Evolutionary conservation across 2,113 vertebrate genomes (phyloP).

Genomic region (Ictalurus furcatus): DNA sequence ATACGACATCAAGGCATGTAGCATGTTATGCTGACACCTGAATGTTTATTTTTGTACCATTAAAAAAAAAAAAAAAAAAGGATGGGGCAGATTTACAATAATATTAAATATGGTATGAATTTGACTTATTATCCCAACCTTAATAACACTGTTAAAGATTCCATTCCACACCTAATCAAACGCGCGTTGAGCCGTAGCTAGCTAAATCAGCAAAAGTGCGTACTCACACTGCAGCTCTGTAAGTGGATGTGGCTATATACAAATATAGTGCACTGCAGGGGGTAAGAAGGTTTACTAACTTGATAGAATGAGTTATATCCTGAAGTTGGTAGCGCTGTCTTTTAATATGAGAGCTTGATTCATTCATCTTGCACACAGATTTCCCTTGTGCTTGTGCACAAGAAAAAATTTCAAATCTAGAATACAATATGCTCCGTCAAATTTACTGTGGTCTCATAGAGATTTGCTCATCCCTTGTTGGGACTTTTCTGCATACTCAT

Average conservation of each 20-base stretch:
- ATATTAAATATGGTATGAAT: not conserved
- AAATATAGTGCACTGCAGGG: not conserved
- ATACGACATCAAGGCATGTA: not conserved
- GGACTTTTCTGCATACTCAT: not conserved
- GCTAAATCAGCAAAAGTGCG: not conserved
- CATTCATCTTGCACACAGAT: not conserved
- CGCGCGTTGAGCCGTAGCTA: not conserved
- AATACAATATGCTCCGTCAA: not conserved
- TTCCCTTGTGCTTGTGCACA: conserved; percentile 3
- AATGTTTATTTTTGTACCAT: not conserved
- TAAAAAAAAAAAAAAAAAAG: not conserved
- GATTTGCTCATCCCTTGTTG: not conserved
- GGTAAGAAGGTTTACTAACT: not conserved
- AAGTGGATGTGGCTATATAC: not conserved
- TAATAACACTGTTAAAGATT: not conserved
- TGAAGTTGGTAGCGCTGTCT: not conserved
- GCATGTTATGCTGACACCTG: not conserved
- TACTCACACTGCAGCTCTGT: not conserved
- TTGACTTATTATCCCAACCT: not conserved
- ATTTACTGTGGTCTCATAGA: not conserved
- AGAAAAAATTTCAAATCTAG: not conserved
- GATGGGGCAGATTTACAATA: not conserved
- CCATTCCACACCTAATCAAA: not conserved
- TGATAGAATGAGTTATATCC: not conserved
- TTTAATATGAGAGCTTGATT: conserved; percentile 2